A percentile compares a stretch with the other conserved stretches of the same genome.
Conservation (phyloP, 2,113 vertebrate species). For the Dipodomys spectabilis region DNA sequence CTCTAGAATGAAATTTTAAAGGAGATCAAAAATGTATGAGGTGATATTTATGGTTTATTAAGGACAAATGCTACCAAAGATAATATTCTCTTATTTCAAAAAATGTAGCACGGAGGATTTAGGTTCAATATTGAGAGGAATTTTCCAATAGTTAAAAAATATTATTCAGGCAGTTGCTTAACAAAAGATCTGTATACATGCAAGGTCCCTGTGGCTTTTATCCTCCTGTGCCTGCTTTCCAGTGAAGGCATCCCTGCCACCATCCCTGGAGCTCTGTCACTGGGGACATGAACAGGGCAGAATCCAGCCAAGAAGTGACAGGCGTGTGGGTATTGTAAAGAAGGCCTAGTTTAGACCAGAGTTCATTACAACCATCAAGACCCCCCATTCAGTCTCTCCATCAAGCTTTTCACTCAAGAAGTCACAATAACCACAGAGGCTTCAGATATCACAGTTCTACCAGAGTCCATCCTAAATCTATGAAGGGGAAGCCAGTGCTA, state of each 20-base stretch:
- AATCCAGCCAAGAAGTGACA: not conserved
- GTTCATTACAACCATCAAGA: not conserved
- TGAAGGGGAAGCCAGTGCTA: not conserved
- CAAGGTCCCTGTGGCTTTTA: not conserved
- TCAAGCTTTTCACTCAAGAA: not conserved
- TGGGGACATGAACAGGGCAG: not conserved
- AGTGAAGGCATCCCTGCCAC: not conserved
- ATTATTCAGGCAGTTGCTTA: not conserved
- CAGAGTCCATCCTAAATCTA: not conserved
- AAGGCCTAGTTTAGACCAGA: not conserved
- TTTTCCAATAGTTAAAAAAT: not conserved
- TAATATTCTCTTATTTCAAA: not conserved
- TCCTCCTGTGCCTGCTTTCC: too few species aligned
- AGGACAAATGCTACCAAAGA: conserved; percentile 7
- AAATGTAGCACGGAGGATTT: not conserved
- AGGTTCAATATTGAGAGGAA: not conserved
- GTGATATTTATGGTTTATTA: conserved; percentile 29
- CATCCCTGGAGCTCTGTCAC: not conserved
- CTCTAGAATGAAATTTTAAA: conserved; percentile 57
- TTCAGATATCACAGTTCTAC: not conserved
- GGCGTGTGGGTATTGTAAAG: not conserved
- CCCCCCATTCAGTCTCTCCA: not conserved
- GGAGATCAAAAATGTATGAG: conserved; percentile 32
- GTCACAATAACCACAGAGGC: not conserved
- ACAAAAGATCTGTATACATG: not conserved